Percentiles rank a stretch among this genome's conserved stretches.
Evolutionary conservation across 2,888 invertebrate species (phyloP).

Genomic region (Craniophora ligustri): DNA sequence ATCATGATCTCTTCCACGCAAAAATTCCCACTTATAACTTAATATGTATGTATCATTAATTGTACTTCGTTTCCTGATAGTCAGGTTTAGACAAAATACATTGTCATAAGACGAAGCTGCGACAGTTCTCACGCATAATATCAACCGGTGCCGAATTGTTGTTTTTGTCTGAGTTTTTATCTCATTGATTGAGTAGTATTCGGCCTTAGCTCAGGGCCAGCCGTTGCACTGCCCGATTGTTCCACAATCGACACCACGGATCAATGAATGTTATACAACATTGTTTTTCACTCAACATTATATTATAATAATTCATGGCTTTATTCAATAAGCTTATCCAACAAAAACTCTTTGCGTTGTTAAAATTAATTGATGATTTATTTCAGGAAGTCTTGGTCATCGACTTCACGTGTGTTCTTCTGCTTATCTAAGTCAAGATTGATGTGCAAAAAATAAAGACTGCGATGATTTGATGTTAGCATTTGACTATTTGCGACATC

Average conservation of each 20-base stretch:
- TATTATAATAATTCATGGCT: conserved; percentile 61
- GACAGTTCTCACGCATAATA: conserved; percentile 57
- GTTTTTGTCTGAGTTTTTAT: conserved; percentile 57
- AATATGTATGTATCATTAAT: conserved; percentile 20
- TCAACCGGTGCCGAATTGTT: conserved; percentile 41
- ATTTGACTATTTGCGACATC: conserved; percentile 17
- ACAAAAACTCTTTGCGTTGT: conserved; percentile 71
- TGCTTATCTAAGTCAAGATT: conserved; percentile 40
- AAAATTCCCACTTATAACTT: conserved; percentile 4
- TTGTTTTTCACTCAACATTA: conserved; percentile 63
- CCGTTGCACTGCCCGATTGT: conserved; percentile 60
- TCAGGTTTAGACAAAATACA: conserved; percentile 8
- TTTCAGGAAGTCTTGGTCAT: conserved; percentile 74
- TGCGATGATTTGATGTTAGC: conserved; percentile 20
- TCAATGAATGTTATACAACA: conserved; percentile 60
- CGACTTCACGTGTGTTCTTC: conserved; percentile 48
- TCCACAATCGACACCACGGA: conserved; percentile 58
- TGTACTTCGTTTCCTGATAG: conserved; percentile 10
- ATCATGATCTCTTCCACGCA: background rate
- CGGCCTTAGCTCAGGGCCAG: conserved; percentile 68
- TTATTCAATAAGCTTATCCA: conserved; percentile 59
- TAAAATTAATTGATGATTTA: conserved; percentile 77
- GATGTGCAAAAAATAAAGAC: conserved; percentile 33
- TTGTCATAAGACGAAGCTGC: conserved; percentile 33
- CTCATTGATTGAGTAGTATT: conserved; percentile 48